Evolutionary conservation across 2,888 invertebrate genomes (phyloP), one percentile per base, ranked within the genome.

Genomic region (Ectemnius cavifrons): DNA sequence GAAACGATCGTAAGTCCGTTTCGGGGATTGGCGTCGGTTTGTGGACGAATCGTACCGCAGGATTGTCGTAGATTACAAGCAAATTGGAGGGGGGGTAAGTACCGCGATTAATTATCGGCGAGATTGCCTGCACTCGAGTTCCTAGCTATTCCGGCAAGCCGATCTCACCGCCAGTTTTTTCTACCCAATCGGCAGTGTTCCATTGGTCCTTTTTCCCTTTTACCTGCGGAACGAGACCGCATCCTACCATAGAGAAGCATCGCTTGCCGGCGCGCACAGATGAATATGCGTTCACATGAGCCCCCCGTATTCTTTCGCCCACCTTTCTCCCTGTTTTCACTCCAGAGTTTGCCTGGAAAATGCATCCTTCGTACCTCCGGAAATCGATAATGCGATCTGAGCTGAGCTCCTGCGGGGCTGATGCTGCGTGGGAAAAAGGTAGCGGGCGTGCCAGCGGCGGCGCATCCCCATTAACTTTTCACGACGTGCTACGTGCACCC

Each of bases 381-480:
- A 73, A 75, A 75, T 75, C 75, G 75, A 75, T 75, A 72, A 46
- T 49, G 58, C 27, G 18, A 52, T 14, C 28, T 67, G 47, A 57
- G 52, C 62, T 16, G 16, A 46, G 45, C 59, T 47, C 60, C 65
- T n/a, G 52, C 46, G n/a, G 52, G 70, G 37, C 37, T 37, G 37
- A 37, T 37, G 47, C 57, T 63, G 67, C 60, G 52, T 67, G 13
- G 63, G 58, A 52, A 67, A 60, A 62, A 20, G 37, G 37, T 46
- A 18, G 58, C 20, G 49, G 49, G 47, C 23, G 27, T 52, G 37
- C 37, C 37, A 37, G 37, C 37, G 37, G 37, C 37, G 37, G 46
- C 37, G n/a, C 18, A 63, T 64, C 49, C 45, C 59, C 58, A 63
- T 70, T 70, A 70, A 58, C 58, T 64, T 49, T 46, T 63, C 64